These are phyloP conservation scores for Ptilorrhoa leucosticta DNA, from an alignment of 2,113 vertebrate species.

Conservation along the genomic window DNA sequence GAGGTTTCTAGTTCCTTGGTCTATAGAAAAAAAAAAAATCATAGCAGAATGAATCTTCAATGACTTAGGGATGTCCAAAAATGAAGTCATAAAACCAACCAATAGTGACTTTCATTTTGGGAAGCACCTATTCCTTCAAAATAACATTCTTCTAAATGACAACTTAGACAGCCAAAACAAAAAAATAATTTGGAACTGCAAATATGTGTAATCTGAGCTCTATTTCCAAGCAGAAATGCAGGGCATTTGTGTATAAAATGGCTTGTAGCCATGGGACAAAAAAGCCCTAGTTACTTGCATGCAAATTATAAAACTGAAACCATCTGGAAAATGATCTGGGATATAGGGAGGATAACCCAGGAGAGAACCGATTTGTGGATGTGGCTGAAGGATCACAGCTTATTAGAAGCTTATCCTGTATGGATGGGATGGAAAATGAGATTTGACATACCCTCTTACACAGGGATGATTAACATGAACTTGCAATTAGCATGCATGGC, in stretches of 20 bases:
- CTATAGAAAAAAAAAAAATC: background rate
- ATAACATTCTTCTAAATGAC: background rate
- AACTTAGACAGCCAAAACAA: background rate
- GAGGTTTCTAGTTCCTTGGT: background rate
- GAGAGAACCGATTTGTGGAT: background rate
- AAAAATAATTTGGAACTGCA: background rate
- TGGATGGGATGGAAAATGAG: constrained; percentile 27
- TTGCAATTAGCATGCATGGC: constrained; percentile 10
- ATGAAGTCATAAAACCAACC: background rate
- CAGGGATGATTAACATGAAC: background rate
- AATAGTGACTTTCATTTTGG: background rate
- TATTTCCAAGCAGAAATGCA: background rate
- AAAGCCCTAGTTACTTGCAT: background rate
- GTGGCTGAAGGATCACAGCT: background rate
- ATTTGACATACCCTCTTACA: constrained; percentile 1
- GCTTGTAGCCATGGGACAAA: background rate
- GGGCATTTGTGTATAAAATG: background rate
- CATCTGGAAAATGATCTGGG: background rate
- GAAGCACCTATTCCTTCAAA: background rate
- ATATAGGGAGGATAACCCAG: background rate
- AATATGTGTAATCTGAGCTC: background rate
- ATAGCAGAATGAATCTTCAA: background rate
- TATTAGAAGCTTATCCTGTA: constrained; percentile 19
- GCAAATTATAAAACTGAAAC: background rate
- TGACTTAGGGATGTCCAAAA: background rate